Conservation (phyloP, 2,797 vertebrate species). For the Acipenser oxyrinchus region DNA sequence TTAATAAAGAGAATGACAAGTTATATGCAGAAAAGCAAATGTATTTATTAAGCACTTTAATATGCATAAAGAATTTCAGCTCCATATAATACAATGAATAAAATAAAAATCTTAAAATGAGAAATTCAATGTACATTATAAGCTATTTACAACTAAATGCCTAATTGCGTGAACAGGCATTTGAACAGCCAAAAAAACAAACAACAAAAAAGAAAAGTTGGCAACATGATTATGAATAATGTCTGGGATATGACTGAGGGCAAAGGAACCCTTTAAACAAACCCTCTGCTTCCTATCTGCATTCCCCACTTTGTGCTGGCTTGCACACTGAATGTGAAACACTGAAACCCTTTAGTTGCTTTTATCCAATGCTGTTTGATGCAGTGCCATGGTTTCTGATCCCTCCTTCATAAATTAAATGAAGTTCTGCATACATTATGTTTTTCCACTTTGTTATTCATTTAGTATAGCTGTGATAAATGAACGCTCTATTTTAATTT, state of each 20-base stretch:
- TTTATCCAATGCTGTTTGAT: constrained; percentile 1
- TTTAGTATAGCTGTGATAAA: constrained; percentile 37
- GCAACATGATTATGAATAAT: constrained; percentile 49
- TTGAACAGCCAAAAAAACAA: constrained; percentile 18
- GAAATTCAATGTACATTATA: constrained; percentile 90
- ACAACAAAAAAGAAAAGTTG: constrained; percentile 31
- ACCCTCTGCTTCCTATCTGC: constrained; percentile 25
- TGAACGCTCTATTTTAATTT: constrained; percentile 20
- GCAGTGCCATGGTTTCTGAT: constrained; percentile 11
- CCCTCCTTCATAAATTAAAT: constrained; percentile 6
- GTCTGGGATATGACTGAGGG: constrained; percentile 27
- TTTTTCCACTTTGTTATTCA: constrained; percentile 22
- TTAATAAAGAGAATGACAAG: constrained; percentile 8
- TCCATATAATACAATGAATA: constrained; percentile 97
- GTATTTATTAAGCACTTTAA: constrained; percentile 99
- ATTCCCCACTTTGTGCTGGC: constrained; percentile 10
- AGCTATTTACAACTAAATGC: constrained; percentile 86
- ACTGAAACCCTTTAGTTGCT: constrained; percentile 11
- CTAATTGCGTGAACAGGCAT: constrained; percentile 59
- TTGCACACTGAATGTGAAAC: constrained; percentile 9
- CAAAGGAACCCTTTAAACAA: constrained; percentile 29
- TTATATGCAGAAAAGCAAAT: constrained; percentile 95
- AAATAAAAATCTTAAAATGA: constrained; percentile 78
- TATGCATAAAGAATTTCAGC: constrained; percentile 87
- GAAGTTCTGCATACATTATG: constrained; percentile 9